phyloP scores from a whole-genome alignment of 2,888 invertebrate species.

The Tenthredo livida region DNA sequence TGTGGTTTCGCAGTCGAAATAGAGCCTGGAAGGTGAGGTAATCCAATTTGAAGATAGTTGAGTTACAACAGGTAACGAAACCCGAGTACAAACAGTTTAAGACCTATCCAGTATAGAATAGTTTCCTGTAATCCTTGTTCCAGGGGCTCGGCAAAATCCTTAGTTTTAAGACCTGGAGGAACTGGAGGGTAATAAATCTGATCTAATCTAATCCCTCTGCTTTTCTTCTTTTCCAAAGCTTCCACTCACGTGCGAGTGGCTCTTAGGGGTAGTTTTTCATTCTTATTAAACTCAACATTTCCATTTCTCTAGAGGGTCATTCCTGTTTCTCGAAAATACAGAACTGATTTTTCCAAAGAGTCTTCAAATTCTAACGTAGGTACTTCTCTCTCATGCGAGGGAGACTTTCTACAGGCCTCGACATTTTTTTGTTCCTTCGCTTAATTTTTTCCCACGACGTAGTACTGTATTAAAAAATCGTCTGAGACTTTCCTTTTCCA shows the following conservation, averaged over 20 bases:
- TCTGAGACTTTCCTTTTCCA: too few relatives aligned
- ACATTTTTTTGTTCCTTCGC: too few relatives aligned
- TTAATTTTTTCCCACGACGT: too few relatives aligned
- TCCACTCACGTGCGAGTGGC: constrained; percentile 2
- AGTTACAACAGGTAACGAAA: not conserved
- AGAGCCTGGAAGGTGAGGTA: not conserved
- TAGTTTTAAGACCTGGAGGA: constrained; percentile 12
- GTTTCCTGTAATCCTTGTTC: constrained; percentile 28
- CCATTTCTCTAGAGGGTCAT: not conserved
- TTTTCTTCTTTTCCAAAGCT: not conserved
- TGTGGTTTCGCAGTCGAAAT: not conserved
- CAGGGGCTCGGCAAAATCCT: constrained; percentile 6
- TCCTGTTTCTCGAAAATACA: not conserved
- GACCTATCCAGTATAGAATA: constrained; percentile 11
- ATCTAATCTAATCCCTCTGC: constrained; percentile 40
- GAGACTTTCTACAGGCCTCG: not conserved
- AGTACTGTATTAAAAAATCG: too few relatives aligned
- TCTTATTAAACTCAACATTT: not conserved
- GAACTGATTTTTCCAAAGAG: not conserved
- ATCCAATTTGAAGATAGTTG: not conserved
- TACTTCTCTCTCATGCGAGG: not conserved
- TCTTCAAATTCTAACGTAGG: not conserved
- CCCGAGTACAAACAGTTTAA: constrained; percentile 24
- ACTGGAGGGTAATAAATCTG: constrained; percentile 26
- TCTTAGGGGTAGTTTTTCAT: constrained; percentile 13